Evolutionary conservation across 2,888 invertebrate species (phyloP), one percentile per base, ranked within the genome.

Genomic region (Cetonia aurata): DNA sequence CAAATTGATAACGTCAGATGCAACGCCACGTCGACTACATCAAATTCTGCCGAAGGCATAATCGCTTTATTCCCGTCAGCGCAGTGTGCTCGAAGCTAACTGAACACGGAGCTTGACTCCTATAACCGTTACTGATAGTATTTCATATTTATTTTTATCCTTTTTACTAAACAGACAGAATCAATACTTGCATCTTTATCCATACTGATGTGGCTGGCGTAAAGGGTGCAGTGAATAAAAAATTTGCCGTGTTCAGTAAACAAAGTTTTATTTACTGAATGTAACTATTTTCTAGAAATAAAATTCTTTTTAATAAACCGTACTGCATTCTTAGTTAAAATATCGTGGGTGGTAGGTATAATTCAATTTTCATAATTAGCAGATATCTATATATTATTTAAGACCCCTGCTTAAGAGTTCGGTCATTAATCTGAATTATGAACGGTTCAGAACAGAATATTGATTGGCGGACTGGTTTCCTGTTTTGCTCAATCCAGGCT

Each of bases 361-460:
- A 65, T 52, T 41, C 50, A 17, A 37, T 31, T n/a, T 13, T 15
- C 31, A 1, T 50, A 65, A 17, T 52, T 48, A 65, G 50, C 19
- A 15, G 37, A 25, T 62, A 50, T 41, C 17, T 15, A 50, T 65
- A 37, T 37, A 37, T 37, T 37, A 37, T 65, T 65, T 65, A 65
- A 4, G 50, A 65, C 50, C 17, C 52, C 15, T 37, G 41, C 41
- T 65, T 52, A 6, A 50, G 50, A 65, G 50, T 60, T 60, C 1
- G 31, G 46, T 31, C 60, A 65, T 65, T 65, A 65, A 65, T 65
- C 50, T 65, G 37, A 37, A 41, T 65, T 65, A 65, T 50, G 62
- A 52, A 65, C 50, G 33, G 62, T 37, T 17, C 33, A 50, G 52
- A 37, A 50, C 12, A 9, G 62, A 65, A 65, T 65, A 65, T 65